Evolutionary conservation across 1,140 invertebrate genomes (phyloP), one percentile per base, ranked within the genome.

Genomic region (Conus ventricosus): DNA sequence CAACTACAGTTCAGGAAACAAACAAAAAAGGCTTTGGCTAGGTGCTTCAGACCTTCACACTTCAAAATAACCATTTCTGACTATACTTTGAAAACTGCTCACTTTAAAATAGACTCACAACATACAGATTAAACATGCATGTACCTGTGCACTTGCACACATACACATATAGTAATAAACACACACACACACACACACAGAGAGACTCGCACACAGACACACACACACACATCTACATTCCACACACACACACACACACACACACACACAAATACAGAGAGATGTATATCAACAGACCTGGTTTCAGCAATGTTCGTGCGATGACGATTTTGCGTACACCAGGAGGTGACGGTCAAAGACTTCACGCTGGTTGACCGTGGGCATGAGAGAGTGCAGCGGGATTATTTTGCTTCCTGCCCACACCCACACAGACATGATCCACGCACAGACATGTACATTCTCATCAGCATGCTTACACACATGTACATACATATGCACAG

Each of bases 291-390:
- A 20, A 71, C 76, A 78, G 13, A 91, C 96, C 95, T 95, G 15
- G 95, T 95, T 92, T 96, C 96, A 23, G 96, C 96, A 80, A 96
- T 96, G 90, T 96, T 96, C 6, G 96, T 96, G 95, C 94, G 81
- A 96, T 92, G 88, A 96, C 93, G 85, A 96, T 95, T 89, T 96
- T 96, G 25, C 95, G 90, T 10, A 95, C 93, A 78, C 94, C 95
- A 57, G 89, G 88, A 54, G 94, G 93, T 4, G 93, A 78, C 89
- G 89, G 11, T 94, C 90, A 91, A 96, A 95, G 5, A 96, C 95
- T 78, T 94, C 91, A 86, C 91, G 91, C 89, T 96, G 95, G 83
- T 95, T 95, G 6, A 93, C 90, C 23, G 94, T 94, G 13, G 94
- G 94, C 91, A 96, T 94, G 85, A 94, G 88, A 10, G 95, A 95